Evolutionary conservation across 2,888 invertebrate species (phyloP).

Genomic region (Gryllus longicercus): DNA sequence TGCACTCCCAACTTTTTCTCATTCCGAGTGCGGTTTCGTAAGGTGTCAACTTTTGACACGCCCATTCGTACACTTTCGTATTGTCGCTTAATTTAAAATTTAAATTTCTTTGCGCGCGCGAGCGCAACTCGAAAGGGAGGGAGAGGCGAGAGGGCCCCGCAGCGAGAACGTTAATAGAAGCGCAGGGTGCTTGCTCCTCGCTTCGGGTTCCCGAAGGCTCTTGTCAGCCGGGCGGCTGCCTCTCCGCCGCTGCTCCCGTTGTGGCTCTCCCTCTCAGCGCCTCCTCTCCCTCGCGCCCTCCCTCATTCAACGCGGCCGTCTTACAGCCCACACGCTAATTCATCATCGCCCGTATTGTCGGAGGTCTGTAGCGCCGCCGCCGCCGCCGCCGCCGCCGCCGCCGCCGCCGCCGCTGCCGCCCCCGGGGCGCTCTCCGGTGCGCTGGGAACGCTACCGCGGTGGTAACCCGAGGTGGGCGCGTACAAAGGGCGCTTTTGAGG

Average conservation of each 20-base stretch:
- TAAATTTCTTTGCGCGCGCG: not conserved
- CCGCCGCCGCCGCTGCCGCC: too few species aligned
- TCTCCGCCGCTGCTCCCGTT: not conserved
- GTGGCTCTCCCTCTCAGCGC: not conserved
- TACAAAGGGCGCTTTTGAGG: not conserved
- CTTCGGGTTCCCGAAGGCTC: not conserved
- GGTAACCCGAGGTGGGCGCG: not conserved
- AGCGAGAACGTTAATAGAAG: slow-evolving; percentile 3
- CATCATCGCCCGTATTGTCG: not conserved
- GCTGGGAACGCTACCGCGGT: too few species aligned
- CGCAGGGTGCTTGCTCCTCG: not conserved
- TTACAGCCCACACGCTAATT: slow-evolving; percentile 17
- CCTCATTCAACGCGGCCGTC: not conserved
- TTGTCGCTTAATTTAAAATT: slow-evolving; percentile 8
- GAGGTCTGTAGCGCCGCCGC: not conserved
- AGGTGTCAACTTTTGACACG: not conserved
- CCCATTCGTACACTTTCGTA: not conserved
- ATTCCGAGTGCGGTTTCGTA: not conserved
- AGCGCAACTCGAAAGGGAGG: not conserved
- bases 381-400: too few species aligned
- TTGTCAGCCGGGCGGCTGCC: not conserved
- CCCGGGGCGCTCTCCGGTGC: too few species aligned
- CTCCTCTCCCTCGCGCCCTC: not conserved
- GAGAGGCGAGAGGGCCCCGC: not conserved
- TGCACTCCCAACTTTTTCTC: too few species aligned